These are phyloP conservation scores for Globodera ellingtonae DNA, from an alignment of 1,140 invertebrate species.

Conservation along the genomic window DNA sequence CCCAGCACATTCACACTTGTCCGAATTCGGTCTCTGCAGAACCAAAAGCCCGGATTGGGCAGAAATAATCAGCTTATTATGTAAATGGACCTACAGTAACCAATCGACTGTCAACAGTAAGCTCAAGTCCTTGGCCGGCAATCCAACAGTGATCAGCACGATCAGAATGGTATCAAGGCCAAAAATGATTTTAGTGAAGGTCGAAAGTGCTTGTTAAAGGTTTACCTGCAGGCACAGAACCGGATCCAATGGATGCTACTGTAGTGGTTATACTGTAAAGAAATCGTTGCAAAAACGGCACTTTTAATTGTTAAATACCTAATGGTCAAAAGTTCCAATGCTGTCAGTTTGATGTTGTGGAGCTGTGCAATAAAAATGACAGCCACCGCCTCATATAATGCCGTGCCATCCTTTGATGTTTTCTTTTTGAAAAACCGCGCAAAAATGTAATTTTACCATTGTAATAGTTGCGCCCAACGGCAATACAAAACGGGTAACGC, in stretches of 20 bases:
- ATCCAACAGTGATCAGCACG: constrained; percentile 88
- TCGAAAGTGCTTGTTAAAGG: background rate
- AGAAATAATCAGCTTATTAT: background rate
- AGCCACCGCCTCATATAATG: constrained; percentile 70
- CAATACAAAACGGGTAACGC: constrained; percentile 88
- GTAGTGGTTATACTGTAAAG: constrained; percentile 81
- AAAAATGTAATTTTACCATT: constrained; percentile 44
- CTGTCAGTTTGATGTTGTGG: constrained; percentile 69
- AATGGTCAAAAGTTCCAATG: constrained; percentile 75
- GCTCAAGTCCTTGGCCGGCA: constrained; percentile 86
- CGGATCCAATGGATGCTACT: constrained; percentile 91
- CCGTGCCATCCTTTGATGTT: constrained; percentile 69
- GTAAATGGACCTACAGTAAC: constrained; percentile 78
- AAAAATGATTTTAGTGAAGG: background rate
- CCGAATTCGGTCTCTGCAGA: constrained; percentile 85
- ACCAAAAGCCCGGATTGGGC: background rate
- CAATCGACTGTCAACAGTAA: constrained; percentile 92
- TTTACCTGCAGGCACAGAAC: constrained; percentile 85
- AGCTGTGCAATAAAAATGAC: constrained; percentile 73
- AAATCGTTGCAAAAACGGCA: constrained; percentile 16
- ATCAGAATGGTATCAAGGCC: constrained; percentile 90
- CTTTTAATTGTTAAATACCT: constrained; percentile 29
- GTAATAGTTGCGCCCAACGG: constrained; percentile 75
- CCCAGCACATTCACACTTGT: constrained; percentile 91
- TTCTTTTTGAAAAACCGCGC: background rate